These are phyloP conservation scores for Ceratosolen fusciceps DNA, from an alignment of 1,140 invertebrate species.

Conservation along the genomic window DNA sequence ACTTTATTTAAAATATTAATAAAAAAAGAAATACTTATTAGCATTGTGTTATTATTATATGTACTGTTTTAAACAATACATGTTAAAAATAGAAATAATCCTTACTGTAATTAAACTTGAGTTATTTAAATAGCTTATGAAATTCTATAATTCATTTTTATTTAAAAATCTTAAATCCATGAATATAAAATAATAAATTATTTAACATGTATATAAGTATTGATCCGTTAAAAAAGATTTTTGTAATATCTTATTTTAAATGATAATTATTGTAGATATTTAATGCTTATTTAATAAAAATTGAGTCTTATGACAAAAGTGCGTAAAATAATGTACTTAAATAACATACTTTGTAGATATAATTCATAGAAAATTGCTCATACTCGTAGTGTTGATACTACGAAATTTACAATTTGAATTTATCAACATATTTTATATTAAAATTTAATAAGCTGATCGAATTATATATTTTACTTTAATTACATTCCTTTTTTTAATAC, in stretches of 20 bases:
- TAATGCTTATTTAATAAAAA: constrained; percentile 7
- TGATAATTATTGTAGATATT: constrained; percentile 3
- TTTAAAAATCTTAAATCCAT: not conserved
- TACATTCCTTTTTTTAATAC: constrained; percentile 21
- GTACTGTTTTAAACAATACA: constrained; percentile 2
- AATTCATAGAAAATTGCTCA: not conserved
- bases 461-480: not conserved
- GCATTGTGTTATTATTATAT: not conserved
- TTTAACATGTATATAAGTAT: not conserved
- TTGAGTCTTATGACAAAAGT: not conserved
- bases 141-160: not conserved
- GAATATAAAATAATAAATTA: constrained; percentile 10
- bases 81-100: not conserved
- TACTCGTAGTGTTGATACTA: constrained; percentile 10
- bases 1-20: constrained; percentile 15
- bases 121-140: not conserved
- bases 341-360: constrained; percentile 19
- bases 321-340: constrained; percentile 15
- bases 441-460: constrained; percentile 8
- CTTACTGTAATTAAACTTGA: not conserved
- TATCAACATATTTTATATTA: constrained; percentile 26
- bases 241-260: not conserved
- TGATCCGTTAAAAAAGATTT: not conserved
- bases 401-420: constrained; percentile 25
- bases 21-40: not conserved